Evolutionary conservation across 2,797 vertebrate genomes (phyloP).

Genomic region (Smutsia temminckii): DNA sequence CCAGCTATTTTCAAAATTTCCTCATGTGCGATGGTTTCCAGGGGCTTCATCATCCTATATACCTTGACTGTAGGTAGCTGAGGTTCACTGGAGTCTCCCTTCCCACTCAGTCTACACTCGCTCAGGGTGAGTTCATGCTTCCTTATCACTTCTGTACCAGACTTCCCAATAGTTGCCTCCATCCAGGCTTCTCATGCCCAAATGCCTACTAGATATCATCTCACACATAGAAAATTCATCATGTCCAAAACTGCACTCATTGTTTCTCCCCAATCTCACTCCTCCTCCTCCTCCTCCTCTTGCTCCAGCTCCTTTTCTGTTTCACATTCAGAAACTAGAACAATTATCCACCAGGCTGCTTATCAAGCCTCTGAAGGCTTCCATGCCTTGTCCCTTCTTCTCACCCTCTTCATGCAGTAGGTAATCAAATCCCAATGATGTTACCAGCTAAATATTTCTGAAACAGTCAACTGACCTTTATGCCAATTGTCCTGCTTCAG

Average conservation of each 20-base stretch:
- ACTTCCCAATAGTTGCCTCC: background rate
- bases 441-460: background rate
- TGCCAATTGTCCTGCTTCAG: background rate
- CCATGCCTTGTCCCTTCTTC: background rate
- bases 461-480: background rate
- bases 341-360: background rate
- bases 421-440: background rate
- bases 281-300: background rate
- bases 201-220: background rate
- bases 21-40: background rate
- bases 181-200: background rate
- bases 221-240: background rate
- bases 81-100: background rate
- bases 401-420: background rate
- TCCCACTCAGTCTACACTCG: background rate
- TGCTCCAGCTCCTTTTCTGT: background rate
- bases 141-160: background rate
- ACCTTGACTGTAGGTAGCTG: background rate
- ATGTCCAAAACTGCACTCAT: background rate
- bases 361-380: background rate
- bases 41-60: background rate
- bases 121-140: background rate
- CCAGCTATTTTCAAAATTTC: background rate
- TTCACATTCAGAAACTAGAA: background rate
- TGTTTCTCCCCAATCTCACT: background rate